These are phyloP conservation scores for Pongo abelii DNA, from an alignment of 2,113 vertebrate genomes.

Conservation along the genomic window DNA sequence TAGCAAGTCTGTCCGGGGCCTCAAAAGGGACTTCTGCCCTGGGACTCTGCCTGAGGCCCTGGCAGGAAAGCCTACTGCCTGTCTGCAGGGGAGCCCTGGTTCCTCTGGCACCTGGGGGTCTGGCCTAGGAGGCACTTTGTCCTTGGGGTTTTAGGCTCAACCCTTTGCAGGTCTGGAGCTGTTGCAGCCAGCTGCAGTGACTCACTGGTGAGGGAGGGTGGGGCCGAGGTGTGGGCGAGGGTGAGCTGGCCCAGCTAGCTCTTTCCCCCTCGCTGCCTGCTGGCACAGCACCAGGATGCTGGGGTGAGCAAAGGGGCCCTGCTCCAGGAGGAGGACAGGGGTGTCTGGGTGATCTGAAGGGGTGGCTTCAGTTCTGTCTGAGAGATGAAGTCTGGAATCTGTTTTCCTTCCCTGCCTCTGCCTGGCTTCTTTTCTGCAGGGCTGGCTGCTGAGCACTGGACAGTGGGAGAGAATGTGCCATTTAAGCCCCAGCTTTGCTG, in stretches of 20 bases:
- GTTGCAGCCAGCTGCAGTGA: constrained; percentile 22
- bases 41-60: not conserved
- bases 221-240: constrained; percentile 20
- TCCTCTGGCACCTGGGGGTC: not conserved
- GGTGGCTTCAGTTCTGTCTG: not conserved
- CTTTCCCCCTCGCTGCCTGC: not conserved
- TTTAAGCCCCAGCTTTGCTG: not conserved
- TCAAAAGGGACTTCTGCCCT: not conserved
- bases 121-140: not conserved
- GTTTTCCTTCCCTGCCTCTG: not conserved
- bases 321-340: constrained; percentile 7
- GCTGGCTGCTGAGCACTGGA: not conserved
- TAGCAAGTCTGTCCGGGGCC: not conserved
- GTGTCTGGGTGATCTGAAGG: not conserved
- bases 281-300: constrained; percentile 61
- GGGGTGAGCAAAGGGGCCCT: constrained; percentile 22
- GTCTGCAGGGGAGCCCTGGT: not conserved
- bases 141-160: constrained; percentile 36
- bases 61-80: not conserved
- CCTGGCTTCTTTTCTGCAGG: not conserved
- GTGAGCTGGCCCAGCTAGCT: not conserved
- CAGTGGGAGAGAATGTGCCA: no score
- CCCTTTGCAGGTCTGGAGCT: constrained; percentile 30
- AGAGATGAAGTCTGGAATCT: not conserved
- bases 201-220: constrained; percentile 56